A percentile compares a stretch with the other conserved stretches of the same genome.
These are phyloP conservation scores for Tonatia bakeri DNA, from an alignment of 2,113 vertebrate genomes.

Conservation along the genomic window DNA sequence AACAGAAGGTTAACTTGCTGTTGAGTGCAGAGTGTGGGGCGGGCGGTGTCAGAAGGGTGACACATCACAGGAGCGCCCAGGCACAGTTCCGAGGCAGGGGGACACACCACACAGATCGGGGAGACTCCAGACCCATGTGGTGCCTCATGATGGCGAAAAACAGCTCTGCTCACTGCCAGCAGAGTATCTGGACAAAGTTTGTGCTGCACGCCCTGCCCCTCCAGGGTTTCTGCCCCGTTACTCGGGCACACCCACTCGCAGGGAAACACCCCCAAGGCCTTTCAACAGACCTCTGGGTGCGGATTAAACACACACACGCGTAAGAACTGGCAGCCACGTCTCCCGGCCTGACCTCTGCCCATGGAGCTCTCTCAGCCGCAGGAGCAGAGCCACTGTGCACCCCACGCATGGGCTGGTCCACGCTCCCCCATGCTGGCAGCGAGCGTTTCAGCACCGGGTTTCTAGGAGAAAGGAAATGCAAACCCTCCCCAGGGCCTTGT, in stretches of 20 bases:
- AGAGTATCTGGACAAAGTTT: neutral
- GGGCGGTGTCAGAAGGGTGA: neutral
- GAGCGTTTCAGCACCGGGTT: neutral
- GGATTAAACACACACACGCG: neutral
- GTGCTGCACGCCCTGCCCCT: neutral
- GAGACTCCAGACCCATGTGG: fast-evolving
- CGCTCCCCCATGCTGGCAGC: neutral
- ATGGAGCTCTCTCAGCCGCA: neutral
- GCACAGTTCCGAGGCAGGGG: neutral
- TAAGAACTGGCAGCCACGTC: too few species aligned
- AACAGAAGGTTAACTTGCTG: neutral
- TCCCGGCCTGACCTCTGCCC: neutral
- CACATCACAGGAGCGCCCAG: fast-evolving
- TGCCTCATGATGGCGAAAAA: fast-evolving
- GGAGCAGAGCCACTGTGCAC: fast-evolving
- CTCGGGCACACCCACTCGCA: neutral
- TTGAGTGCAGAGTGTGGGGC: neutral
- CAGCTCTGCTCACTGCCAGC: neutral
- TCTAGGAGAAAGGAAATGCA: neutral
- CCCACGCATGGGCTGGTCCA: neutral
- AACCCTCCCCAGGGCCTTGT: neutral
- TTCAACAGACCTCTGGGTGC: neutral
- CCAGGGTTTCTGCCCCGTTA: neutral
- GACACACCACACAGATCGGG: fast-evolving
- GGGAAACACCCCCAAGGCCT: neutral